A percentile compares a stretch with the other conserved stretches of the same genome.
Conservation (phyloP, 2,797 vertebrate species). For the Euthynnus affinis region DNA sequence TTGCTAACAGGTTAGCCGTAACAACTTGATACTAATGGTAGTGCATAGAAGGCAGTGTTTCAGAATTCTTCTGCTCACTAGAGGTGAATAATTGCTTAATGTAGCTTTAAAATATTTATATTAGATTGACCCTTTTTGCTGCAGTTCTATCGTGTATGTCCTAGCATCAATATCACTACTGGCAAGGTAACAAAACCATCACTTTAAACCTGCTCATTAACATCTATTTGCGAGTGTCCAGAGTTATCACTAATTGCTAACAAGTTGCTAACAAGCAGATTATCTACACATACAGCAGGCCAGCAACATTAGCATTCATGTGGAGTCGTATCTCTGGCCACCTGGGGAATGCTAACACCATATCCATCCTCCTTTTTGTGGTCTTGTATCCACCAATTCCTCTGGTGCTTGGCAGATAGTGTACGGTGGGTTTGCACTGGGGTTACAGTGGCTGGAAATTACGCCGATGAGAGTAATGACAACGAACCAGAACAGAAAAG, state of each 20-base stretch:
- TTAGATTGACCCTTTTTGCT: background rate
- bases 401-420: too few species aligned
- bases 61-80: background rate
- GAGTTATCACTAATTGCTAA: too few species aligned
- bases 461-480: too few species aligned
- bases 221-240: background rate
- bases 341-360: background rate
- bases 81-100: background rate
- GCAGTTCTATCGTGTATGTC: background rate
- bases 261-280: background rate
- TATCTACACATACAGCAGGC: background rate
- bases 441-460: too few species aligned
- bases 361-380: background rate
- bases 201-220: background rate
- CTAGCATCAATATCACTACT: background rate
- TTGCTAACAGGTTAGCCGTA: background rate
- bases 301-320: background rate
- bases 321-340: background rate
- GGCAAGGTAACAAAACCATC: background rate
- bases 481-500: too few species aligned
- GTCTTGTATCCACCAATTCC: background rate
- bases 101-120: background rate
- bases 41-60: background rate
- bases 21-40: background rate
- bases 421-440: too few species aligned